phyloP scores from a whole-genome alignment of 2,113 vertebrate genomes.

The Thunnus thynnus region DNA sequence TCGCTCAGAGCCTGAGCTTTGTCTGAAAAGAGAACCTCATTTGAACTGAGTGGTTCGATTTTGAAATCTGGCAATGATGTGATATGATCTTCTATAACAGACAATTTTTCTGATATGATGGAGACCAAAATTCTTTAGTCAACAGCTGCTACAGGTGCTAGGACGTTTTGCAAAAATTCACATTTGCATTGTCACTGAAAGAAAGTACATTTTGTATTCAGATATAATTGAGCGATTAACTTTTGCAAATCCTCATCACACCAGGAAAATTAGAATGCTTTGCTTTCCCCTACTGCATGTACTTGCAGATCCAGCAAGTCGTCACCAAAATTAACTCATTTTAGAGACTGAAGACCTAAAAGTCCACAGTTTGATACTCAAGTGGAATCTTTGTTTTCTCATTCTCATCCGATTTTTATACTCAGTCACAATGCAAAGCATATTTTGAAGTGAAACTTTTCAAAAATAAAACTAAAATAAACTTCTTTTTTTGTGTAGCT shows the following conservation, averaged over 20 bases:
- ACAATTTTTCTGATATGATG: constrained; percentile 30
- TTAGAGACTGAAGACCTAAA: not conserved
- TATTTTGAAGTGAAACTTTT: too few relatives aligned
- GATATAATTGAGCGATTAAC: constrained; percentile 40
- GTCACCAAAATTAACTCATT: not conserved
- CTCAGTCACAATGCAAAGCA: too few relatives aligned
- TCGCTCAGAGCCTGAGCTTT: constrained; percentile 49
- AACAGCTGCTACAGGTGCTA: constrained; percentile 10
- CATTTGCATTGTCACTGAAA: constrained; percentile 14
- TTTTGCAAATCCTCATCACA: not conserved
- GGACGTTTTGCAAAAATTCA: constrained; percentile 5
- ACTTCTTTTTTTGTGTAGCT: too few relatives aligned
- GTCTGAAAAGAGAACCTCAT: constrained; percentile 58
- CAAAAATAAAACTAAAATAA: too few relatives aligned
- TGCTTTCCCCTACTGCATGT: not conserved
- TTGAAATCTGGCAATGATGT: constrained; percentile 41
- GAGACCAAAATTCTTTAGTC: constrained; percentile 4
- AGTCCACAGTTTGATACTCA: not conserved
- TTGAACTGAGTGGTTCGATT: constrained; percentile 57
- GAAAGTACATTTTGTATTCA: constrained; percentile 28
- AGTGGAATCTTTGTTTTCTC: too few relatives aligned
- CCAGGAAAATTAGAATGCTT: not conserved
- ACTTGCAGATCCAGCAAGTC: not conserved
- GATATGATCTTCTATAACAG: constrained; percentile 54
- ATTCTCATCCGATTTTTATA: too few relatives aligned